Evolutionary conservation across 2,113 vertebrate species (phyloP), one percentile per base, ranked within the genome.

Genomic region (Glaucidium brasilianum): DNA sequence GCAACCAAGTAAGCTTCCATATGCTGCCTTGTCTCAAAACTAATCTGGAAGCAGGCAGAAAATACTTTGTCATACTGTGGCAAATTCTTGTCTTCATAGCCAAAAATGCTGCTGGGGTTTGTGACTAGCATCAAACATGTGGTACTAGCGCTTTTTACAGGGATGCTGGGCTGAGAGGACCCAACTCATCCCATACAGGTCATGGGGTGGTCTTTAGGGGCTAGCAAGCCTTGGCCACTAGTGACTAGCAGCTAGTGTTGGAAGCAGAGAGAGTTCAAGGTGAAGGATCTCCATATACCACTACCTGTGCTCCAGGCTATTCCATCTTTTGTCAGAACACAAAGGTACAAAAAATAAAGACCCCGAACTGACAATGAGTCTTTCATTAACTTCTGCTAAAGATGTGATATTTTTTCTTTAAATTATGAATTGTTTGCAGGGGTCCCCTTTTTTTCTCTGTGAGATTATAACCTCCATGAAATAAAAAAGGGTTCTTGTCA

Each of bases 11-110:
- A 81, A 82, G 85, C 41, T 90, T 77, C 94, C 93, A 84, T 95
- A 95, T 95, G 94, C 84, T 91, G 71, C 77, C 50, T 90, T 88
- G 78, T 66, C 89, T 96, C 80, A 87, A 95, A 96, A 76, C 55
- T 88, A 27, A 63, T 85, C 37, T 80, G 55, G 41, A 87, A 76
- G 75, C 0, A 5, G 63, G 37, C 58, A 94, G 92, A 88, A 89
- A 87, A 89, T 67, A 88, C 78, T 77, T 88, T n/a, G 43, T 81
- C 49, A 35, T 45, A n/a, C 17, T 2, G 0, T 50, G 52, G 67
- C 66, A 82, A 76, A 69, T 83, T 59, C 77, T 53, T 82, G 37
- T 12, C 45, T 95, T 85, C 41, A 10, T 15, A 76, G 73, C 22
- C 39, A 79, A 60, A 86, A 78, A n/a, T 26, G 17, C 23, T 72